Evolutionary conservation across 2,888 invertebrate species (phyloP), one percentile per base, ranked within the genome.

Genomic region (Oegoconia quadripuncta): DNA sequence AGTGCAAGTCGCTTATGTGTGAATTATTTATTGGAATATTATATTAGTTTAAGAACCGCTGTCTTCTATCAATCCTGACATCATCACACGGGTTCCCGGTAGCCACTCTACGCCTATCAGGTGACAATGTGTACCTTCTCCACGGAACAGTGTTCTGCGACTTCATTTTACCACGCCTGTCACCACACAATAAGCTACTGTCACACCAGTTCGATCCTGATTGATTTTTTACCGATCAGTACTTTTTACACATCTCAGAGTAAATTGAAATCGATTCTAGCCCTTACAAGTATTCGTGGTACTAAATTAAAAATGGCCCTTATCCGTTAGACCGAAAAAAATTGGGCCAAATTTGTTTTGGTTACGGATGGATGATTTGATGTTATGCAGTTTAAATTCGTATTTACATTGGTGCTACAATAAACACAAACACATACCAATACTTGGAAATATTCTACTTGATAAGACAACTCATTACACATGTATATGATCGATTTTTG

Each of bases 261-360:
- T 73, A 79, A 78, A 83, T 81, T 80, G 77, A 82, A 81, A 82
- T 71, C 59, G 69, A 75, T 71, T 73, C 66, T 59, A 65, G 63
- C 68, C 72, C 73, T 72, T 72, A 60, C 43, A 60, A 48, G 59
- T 56, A 53, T 64, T 55, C 63, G 49, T 48, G 50, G 55, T 64
- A 63, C 65, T 61, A 71, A 73, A 70, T 60, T 58, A 55, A 64
- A 66, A 65, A 50, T 41, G 53, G 51, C 46, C 46, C 50, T 50
- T 60, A 56, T 52, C 48, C 46, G 59, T 55, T 57, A 57, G 50
- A 39, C 39, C 12, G 36, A 9, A 63, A 58, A 66, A 64, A 62
- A 54, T 40, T 52, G 52, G 55, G 52, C 52, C 51, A 53, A 54
- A 52, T 51, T 43, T 56, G 49, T 46, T 45, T 52, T 48, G 35